A percentile compares a stretch with the other conserved stretches of the same genome.
Evolutionary conservation across 2,888 invertebrate species (phyloP).

Genomic region (Melieria crassipennis): DNA sequence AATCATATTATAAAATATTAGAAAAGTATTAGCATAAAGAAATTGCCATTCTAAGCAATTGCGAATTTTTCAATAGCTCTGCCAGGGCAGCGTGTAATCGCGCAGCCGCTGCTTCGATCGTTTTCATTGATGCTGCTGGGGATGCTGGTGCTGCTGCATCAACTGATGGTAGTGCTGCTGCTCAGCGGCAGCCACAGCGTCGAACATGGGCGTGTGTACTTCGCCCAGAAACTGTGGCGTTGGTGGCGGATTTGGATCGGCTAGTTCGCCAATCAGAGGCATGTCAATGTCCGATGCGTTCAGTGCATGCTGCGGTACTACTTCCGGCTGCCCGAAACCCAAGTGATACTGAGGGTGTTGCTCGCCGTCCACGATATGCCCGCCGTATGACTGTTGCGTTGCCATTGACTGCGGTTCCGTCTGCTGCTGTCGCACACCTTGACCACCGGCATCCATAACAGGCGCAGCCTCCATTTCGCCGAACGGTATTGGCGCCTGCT

Average conservation of each 20-base stretch:
- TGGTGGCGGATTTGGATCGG: constrained; percentile 59
- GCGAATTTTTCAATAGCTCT: constrained; percentile 45
- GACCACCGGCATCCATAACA: constrained; percentile 49
- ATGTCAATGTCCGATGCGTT: constrained; percentile 57
- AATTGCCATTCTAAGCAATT: too few species aligned
- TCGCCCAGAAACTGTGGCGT: constrained; percentile 60
- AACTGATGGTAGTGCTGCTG: constrained; percentile 59
- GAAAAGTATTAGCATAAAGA: too few species aligned
- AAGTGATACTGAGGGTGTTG: constrained; percentile 45
- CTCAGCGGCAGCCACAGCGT: constrained; percentile 60
- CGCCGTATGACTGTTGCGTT: constrained; percentile 19
- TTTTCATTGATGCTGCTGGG: constrained; percentile 50
- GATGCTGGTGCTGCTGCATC: constrained; percentile 48
- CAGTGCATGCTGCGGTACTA: constrained; percentile 43
- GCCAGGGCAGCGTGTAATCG: constrained; percentile 56
- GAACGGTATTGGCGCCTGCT: constrained; percentile 55
- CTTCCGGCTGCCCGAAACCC: constrained; percentile 44
- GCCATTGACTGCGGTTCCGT: constrained; percentile 37
- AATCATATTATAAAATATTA: too few species aligned
- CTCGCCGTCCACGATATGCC: constrained; percentile 46
- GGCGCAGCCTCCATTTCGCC: constrained; percentile 61
- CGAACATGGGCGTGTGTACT: constrained; percentile 62
- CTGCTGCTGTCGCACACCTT: constrained; percentile 50
- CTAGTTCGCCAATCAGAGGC: constrained; percentile 58
- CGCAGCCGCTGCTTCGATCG: constrained; percentile 47